Conservation (phyloP, 2,797 vertebrate genomes). For the Dermochelys coriacea region DNA sequence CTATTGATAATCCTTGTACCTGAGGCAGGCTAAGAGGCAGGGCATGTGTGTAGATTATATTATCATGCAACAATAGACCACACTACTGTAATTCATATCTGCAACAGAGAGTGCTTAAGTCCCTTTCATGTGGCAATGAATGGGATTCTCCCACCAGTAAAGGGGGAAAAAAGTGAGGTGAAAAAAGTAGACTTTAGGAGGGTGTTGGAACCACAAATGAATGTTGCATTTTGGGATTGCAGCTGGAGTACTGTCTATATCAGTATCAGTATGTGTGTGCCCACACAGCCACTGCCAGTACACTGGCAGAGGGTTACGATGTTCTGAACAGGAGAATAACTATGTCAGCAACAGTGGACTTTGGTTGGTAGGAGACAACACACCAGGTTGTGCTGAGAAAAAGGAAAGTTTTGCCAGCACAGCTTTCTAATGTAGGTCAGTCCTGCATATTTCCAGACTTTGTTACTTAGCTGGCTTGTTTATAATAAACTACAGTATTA, state of each 20-base stretch:
- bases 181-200: not conserved
- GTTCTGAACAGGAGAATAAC: not conserved
- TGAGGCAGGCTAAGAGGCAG: not conserved
- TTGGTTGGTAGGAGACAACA: not conserved
- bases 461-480: not conserved
- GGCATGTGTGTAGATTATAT: not conserved
- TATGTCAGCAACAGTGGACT: not conserved
- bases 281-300: not conserved
- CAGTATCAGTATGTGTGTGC: not conserved
- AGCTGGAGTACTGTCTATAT: not conserved
- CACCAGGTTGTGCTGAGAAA: not conserved
- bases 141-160: not conserved
- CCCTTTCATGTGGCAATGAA: not conserved
- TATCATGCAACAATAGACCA: not conserved
- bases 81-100: not conserved
- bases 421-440: slow-evolving; percentile 36
- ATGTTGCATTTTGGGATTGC: not conserved
- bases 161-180: not conserved
- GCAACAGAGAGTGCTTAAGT: not conserved
- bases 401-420: slow-evolving; percentile 31
- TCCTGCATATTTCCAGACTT: slow-evolving; percentile 30
- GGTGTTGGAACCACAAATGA: not conserved
- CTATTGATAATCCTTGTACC: not conserved
- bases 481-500: slow-evolving; percentile 22
- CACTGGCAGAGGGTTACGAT: not conserved